Evolutionary conservation across 1,140 invertebrate genomes (phyloP).

Genomic region (Odontomachus brunneus): DNA sequence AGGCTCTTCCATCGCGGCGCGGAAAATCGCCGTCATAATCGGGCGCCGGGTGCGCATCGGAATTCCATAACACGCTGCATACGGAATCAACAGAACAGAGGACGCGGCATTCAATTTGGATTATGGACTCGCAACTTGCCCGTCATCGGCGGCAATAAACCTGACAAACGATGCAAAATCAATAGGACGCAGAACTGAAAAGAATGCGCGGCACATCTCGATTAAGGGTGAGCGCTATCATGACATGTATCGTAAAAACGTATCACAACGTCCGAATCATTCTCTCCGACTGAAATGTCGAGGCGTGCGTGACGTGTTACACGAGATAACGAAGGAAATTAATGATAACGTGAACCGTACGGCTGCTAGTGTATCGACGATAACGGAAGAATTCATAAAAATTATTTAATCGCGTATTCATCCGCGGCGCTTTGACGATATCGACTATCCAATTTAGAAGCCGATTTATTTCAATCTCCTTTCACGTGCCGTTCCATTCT

Average conservation of each 20-base stretch:
- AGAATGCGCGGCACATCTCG: not conserved
- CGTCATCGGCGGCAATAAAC: conserved; percentile 24
- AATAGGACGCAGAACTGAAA: conserved; percentile 35
- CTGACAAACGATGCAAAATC: conserved; percentile 55
- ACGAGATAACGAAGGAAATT: conserved; percentile 19
- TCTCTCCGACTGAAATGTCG: conserved; percentile 1
- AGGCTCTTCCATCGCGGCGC: conserved; percentile 1
- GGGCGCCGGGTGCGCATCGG: conserved; percentile 17
- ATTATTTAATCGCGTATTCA: conserved; percentile 34
- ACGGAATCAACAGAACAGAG: conserved; percentile 38
- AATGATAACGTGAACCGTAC: not conserved
- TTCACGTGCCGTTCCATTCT: conserved; percentile 38
- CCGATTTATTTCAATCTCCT: conserved; percentile 68
- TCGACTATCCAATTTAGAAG: conserved; percentile 66
- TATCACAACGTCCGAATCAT: not conserved
- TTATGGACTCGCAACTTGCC: conserved; percentile 26
- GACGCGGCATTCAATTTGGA: conserved; percentile 50
- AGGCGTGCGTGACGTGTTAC: not conserved
- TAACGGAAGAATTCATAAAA: not conserved
- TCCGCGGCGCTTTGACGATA: conserved; percentile 51
- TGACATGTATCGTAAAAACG: not conserved
- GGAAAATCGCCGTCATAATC: conserved; percentile 48
- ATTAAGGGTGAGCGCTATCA: conserved; percentile 14
- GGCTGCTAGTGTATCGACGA: not conserved
- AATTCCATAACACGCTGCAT: conserved; percentile 52